Evolutionary conservation across 2,113 vertebrate species (phyloP), one percentile per base, ranked within the genome.

Genomic region (Gallinago media): DNA sequence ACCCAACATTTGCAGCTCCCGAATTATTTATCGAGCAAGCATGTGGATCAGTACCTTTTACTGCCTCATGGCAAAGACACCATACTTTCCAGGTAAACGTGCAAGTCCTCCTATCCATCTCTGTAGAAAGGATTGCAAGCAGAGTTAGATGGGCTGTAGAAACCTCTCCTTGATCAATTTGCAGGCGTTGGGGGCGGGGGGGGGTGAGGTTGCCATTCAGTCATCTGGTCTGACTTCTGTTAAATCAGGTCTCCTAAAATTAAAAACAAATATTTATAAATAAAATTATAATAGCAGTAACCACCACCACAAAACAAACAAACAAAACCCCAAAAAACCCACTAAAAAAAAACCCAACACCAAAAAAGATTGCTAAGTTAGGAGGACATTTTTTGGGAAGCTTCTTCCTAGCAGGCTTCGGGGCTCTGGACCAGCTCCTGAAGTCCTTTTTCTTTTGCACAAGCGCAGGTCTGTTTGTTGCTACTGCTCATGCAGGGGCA

Each of bases 31-130:
- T 93, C 59, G 2, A 97, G 96, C 84, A 98, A 98, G 91, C 96
- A 97, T 1, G 97, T 99, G 88, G 98, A 99, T 74, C 98, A 98
- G 56, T 99, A 99, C 94, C 97, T 99, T 27, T 84, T 99, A 9
- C 94, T 98, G 95, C 98, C 99, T 17, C 97, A 96, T 1, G 98
- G 98, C 46, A 94, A 97, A 71, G 97, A 98, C 16, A 98, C 98
- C 27, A 98, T 99, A 58, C 81, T 97, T 89, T 99, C 99, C 92
- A 98, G 98, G 99, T 99, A 97, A 98, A 97, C 2, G 4, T 84
- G 44, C 78, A 19, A 8, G 58, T 81, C 77, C 26, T 83, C 32
- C 12, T 27, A 15, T 38, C 38, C 11, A 38, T 42, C 26, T 10
- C 55, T 56, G 6, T 52, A 63, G 36, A 62, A 63, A 70, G 9